Percentiles rank a stretch among this genome's conserved stretches.
Conservation (phyloP, 1,140 invertebrate species). For the Chironomus striatipennis region DNA sequence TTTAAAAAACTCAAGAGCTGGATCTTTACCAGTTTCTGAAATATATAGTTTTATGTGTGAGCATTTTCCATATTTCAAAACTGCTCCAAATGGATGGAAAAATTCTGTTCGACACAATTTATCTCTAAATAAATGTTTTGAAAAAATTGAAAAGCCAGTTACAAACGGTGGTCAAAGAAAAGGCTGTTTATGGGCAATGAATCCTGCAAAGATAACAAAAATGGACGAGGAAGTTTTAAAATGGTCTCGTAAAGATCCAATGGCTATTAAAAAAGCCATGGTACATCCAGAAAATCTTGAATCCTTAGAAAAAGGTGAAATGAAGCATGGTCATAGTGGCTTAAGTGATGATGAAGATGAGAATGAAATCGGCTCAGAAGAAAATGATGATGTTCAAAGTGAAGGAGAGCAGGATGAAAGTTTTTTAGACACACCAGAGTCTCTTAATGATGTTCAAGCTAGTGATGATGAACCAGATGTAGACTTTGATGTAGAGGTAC, state of each 20-base stretch:
- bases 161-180: slow-evolving; percentile 71
- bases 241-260: slow-evolving; percentile 88
- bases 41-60: slow-evolving; percentile 99
- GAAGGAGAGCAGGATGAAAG: slow-evolving; percentile 42
- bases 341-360: slow-evolving; percentile 46
- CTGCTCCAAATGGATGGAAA: slow-evolving; percentile 95
- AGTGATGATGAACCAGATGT: slow-evolving; percentile 32
- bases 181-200: slow-evolving; percentile 93
- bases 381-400: slow-evolving; percentile 41
- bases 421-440: slow-evolving; percentile 33
- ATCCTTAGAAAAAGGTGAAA: slow-evolving; percentile 69
- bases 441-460: slow-evolving; percentile 30
- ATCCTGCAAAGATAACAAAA: slow-evolving; percentile 86
- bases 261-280: slow-evolving; percentile 79
- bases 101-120: slow-evolving; percentile 94
- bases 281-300: slow-evolving; percentile 79
- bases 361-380: slow-evolving; percentile 43
- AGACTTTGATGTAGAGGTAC: slow-evolving; percentile 26
- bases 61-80: slow-evolving; percentile 97
- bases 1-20: slow-evolving; percentile 88
- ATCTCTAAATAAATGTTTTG: slow-evolving; percentile 94
- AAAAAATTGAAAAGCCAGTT: slow-evolving; percentile 90
- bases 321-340: slow-evolving; percentile 59
- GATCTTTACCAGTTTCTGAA: slow-evolving; percentile 92
- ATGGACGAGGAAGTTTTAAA: slow-evolving; percentile 97